Evolutionary conservation across 2,113 vertebrate species (phyloP), one percentile per base, ranked within the genome.

Genomic region (Xenotilapia leptura): DNA sequence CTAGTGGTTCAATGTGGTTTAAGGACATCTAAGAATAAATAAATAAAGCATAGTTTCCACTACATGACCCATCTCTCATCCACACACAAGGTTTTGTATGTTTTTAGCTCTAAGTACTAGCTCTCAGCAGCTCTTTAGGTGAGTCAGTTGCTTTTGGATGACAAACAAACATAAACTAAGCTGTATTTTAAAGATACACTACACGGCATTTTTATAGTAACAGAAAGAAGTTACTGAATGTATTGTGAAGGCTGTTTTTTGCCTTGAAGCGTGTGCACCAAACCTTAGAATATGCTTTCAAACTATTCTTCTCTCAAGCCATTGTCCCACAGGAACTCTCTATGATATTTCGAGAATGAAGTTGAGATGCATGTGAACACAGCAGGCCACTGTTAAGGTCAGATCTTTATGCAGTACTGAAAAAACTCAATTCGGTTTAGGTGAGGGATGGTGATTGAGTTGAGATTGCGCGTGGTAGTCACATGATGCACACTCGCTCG

Each of bases 141-240:
- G 80, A 86, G 15, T 87, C 83, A 89, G 49, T 53, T 77, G 83
- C 55, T 83, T 83, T 83, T 54, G 49, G 55, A 89, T 77, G n/a
- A 60, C 55, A 80, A 91, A 88, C 62, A 85, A 68, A 47, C 65
- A 79, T 49, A 77, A 77, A 87, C 40, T 26, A 82, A 55, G 56
- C 56, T 23, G 56, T 28, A 73, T 84, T 80, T 73, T 49, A 65
- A 80, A 81, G 28, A 54, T 31, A 11, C 70, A 62, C n/a, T 12
- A 19, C 40, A 51, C 5, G 0, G 9, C 17, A 13, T 51, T 84
- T 58, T 56, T 82, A 10, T 31, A 14, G 51, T 0, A 79, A 55
- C 65, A 7, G 14, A 51, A 60, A 45, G 2, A 65, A 62, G n/a
- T 79, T 28, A 83, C 56, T 55, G 33, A 7, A 68, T 47, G 17